Conservation (phyloP, 2,888 invertebrate species). For the Morpho helenor region DNA sequence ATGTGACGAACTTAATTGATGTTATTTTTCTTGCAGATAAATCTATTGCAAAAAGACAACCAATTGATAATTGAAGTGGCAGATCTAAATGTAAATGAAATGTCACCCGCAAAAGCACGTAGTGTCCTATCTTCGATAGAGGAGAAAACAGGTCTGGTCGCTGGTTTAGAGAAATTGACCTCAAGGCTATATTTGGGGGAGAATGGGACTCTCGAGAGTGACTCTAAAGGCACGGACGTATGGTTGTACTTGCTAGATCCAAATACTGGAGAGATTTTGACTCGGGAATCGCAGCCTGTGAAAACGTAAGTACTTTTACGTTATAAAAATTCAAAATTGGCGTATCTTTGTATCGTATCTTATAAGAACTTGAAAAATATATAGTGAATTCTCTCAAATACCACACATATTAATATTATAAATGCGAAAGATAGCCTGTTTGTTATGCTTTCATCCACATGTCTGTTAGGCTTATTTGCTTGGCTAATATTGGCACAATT, state of each 20-base stretch:
- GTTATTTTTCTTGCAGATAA: constrained; percentile 74
- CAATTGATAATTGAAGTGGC: constrained; percentile 88
- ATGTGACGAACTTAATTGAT: background rate
- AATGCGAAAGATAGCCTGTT: no score
- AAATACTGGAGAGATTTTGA: constrained; percentile 84
- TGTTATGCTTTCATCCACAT: no score
- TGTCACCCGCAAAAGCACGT: constrained; percentile 61
- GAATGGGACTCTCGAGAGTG: constrained; percentile 87
- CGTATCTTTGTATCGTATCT: no score
- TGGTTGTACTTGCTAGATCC: constrained; percentile 94
- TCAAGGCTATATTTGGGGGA: constrained; percentile 84
- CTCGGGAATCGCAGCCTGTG: constrained; percentile 84
- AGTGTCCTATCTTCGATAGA: constrained; percentile 81
- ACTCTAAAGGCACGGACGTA: constrained; percentile 88
- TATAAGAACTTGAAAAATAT: no score
- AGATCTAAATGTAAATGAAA: constrained; percentile 85
- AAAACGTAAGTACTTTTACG: constrained; percentile 38
- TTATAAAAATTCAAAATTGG: no score
- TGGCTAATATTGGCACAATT: no score
- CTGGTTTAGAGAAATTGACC: constrained; percentile 92
- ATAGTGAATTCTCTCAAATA: no score
- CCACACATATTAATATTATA: no score
- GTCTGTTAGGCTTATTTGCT: no score
- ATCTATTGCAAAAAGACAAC: constrained; percentile 87
- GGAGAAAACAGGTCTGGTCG: constrained; percentile 85